Conservation (phyloP, 2,888 invertebrate genomes). For the Unio pictorum region DNA sequence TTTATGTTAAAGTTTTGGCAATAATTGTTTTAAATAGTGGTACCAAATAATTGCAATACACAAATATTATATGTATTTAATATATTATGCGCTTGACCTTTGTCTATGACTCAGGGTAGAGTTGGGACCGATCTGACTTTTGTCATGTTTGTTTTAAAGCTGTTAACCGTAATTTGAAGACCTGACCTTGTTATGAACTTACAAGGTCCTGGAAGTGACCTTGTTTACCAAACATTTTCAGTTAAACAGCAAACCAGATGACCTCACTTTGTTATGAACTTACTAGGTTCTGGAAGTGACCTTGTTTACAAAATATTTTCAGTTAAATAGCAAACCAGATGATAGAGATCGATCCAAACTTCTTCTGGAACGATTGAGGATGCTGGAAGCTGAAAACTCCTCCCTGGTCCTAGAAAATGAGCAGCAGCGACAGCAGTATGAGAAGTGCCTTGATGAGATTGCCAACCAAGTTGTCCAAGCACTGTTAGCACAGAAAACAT, state of each 20-base stretch:
- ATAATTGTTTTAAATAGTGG: no score
- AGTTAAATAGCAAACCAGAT: conserved; percentile 55
- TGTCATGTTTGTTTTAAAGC: no score
- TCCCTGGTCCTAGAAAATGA: conserved; percentile 79
- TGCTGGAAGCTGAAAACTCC: conserved; percentile 77
- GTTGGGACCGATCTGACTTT: no score
- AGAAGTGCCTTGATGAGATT: conserved; percentile 76
- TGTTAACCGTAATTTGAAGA: no score
- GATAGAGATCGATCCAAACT: conserved; percentile 65
- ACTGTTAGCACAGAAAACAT: conserved; percentile 86
- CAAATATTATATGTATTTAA: no score
- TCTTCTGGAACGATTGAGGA: conserved; percentile 75
- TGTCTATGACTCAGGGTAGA: no score
- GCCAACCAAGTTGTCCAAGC: conserved; percentile 89
- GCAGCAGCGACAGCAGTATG: conserved; percentile 81
- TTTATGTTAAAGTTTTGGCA: no score
- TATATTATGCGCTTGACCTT: no score
- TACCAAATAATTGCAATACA: no score
- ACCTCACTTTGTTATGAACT: conserved; percentile 1
- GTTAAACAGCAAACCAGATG: conserved; percentile 54
- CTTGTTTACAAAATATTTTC: conserved; percentile 1
- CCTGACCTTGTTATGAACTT: no score
- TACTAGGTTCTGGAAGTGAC: no score
- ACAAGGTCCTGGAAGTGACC: no score
- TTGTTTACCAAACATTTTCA: conserved; percentile 10